Base-by-base conservation (phyloP, 2,113 vertebrate genomes). In the Sus scrofa region DNA sequence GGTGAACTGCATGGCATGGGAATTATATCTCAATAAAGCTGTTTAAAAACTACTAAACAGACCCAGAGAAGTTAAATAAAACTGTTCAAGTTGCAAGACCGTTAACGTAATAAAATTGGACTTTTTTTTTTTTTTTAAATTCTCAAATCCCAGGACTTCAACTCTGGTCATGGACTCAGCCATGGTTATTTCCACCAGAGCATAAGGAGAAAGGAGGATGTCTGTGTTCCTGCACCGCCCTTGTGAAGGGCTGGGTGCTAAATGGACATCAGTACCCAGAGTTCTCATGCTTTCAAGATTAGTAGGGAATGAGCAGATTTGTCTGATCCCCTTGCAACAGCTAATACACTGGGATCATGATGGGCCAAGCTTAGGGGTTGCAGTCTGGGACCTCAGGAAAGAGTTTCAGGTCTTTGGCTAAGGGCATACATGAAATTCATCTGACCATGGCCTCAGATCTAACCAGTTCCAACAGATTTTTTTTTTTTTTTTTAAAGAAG, bases 31-130 rank as follows among this genome's bases (percentile, higher is more conserved):
- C 63, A 87, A 44, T 73, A 70, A 68, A 65, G 37, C 27, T 44
- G 32, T 94, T 62, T 3, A 62, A 93, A 73, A 89, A 88, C 44
- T 34, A 77, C 27, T 32, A 54, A 93, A 83, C 34, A 92, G 85
- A 84, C 44, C 22, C 63, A 86, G 20, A 92, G 75, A 86, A 37
- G n/a, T 87, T 71, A 82, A 91, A 81, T 18, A 65, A 86, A 81
- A 26, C 12, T n/a, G n/a, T 19, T 94, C 54, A 37, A 87, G 63
- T 84, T 71, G 81, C 44, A 56, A 16, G 62, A 70, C 20, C 89
- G 39, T 65, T 78, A 63, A 78, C n/a, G 19, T 22, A 73, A 20
- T 88, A 70, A 90, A 87, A 88, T 3, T 22, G 32, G 34, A 84
- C 15, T n/a, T n/a, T 32, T 32, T 18, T 37, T 34, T 60, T 60